Evolutionary conservation across 2,797 vertebrate genomes (phyloP).

Genomic region (Schizothorax lantsangensis): DNA sequence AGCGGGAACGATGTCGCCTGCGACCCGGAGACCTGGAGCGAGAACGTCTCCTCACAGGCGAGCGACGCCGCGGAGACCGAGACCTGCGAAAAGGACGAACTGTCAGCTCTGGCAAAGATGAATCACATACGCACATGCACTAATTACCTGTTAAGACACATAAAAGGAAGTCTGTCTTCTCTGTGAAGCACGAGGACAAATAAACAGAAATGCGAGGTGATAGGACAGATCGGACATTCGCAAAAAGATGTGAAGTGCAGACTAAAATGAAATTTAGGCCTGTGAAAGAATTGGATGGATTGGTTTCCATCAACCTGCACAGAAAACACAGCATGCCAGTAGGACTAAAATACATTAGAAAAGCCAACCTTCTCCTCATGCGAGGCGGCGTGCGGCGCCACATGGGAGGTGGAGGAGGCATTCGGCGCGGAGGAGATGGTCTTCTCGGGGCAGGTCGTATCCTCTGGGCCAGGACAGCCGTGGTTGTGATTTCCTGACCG

Average conservation of each 20-base stretch:
- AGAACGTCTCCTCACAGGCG: constrained; percentile 88
- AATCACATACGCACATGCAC: background rate
- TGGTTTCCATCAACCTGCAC: background rate
- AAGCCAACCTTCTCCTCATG: constrained; percentile 85
- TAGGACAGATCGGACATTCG: background rate
- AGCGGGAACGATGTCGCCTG: constrained; percentile 93
- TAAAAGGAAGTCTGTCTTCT: background rate
- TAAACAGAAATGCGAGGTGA: background rate
- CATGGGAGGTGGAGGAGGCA: constrained; percentile 87
- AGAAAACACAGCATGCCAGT: background rate
- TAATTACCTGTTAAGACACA: constrained; percentile 34
- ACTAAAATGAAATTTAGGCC: background rate
- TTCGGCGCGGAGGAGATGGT: constrained; percentile 83
- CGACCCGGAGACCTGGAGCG: constrained; percentile 92
- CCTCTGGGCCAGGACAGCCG: constrained; percentile 83
- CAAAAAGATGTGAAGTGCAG: background rate
- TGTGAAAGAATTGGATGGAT: background rate
- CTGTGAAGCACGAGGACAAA: background rate
- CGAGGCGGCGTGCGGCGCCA: constrained; percentile 88
- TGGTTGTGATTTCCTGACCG: constrained; percentile 88
- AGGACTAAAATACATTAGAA: background rate
- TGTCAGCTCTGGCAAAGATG: constrained; percentile 10
- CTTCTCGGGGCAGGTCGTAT: constrained; percentile 77
- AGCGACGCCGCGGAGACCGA: constrained; percentile 90
- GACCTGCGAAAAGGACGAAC: constrained; percentile 77